Evolutionary conservation across 23 tunicate species (phyloP), one percentile per base, ranked within the genome.

Genomic region (Trididemnum miniatum): DNA sequence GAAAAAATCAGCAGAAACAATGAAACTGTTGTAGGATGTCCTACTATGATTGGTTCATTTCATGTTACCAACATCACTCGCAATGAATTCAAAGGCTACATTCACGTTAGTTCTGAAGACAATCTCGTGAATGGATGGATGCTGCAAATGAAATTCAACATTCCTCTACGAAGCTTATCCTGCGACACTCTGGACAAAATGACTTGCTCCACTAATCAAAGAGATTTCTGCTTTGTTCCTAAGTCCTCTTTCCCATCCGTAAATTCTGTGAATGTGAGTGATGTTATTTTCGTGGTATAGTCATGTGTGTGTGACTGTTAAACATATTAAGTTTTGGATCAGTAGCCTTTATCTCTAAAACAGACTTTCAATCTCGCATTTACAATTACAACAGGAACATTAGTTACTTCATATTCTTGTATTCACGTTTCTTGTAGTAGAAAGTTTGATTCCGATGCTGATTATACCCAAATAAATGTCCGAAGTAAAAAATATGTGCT

Each of bases 91-190:
- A 71, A 71, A 36, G 97, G 83, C 1, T 80, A 60, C 7, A 0
- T 74, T 35, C 79, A 87, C 51, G 78, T 81, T 49, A 31, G 54
- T 3, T 51, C 65, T 9, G 18, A 79, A 25, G 65, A 63, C 24
- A n/a, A 87, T 20, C 71, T 91, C 25, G 7, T 34, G n/a, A 35
- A 51, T 2, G 97, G 97, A 33, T 92, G 92, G 92, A 51, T 87
- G 37, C 66, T 66, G 33, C 65, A 62, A 35, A 20, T 87, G 20
- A 65, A 27, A 26, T 87, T 87, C 51, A 72, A 49, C 57, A 64
- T 87, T 22, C 82, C 82, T 25, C 25, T 87, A 1, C 26, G 31
- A 1, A 34, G 30, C 25, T 2, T 79, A 4, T 35, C 63, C 54
- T 7, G 54, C 67, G 67, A 20, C 23, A 1, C 64, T 82, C 31